Base-by-base conservation (phyloP, 2,797 vertebrate genomes). In the Trematomus bernacchii region DNA sequence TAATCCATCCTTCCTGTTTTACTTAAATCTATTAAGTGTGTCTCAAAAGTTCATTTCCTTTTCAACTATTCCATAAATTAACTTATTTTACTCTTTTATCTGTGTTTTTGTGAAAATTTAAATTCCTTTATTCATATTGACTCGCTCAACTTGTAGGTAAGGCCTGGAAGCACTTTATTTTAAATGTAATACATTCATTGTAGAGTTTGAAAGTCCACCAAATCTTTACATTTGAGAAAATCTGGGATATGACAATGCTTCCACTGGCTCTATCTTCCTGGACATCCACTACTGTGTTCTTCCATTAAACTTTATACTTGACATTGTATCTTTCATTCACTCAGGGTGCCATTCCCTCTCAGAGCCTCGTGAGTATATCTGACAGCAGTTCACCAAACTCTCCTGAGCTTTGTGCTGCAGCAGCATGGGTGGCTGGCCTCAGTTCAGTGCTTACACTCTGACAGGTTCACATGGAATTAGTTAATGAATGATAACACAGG, bases 361-460 rank as follows among this genome's bases (percentile, higher is more conserved):
- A 95, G 85, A 94, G 78, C 74, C 80, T 95, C 76, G 94, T 96
- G 90, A 95, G 95, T 96, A 95, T 92, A 47, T 53, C 79, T 85
- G 72, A 74, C 58, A 86, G 72, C 63, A 75, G 66, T 71, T 71
- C 42, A 21, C 57, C 50, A 33, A 33, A 33, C 58, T 65, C 73
- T 69, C 50, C 52, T 66, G 54, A 76, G 79, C 74, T 77, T 83
- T 80, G 76, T 71, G 72, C 81, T 79, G 81, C 66, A 72, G 69
- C 77, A 61, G 87, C 63, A 62, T 72, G 72, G 74, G 51, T 71
- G 52, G 68, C 81, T 65, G 73, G 75, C 71, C 63, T 82, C 43
- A 72, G 47, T 46, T 82, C 58, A 62, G 55, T 78, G 73, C 79
- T 83, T 68, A 67, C 73, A 61, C 67, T 78, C 81, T 66, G 46